Percentiles rank a stretch among this genome's conserved stretches.
Conservation (phyloP, 2,113 vertebrate genomes). For the Delphinapterus leucas region DNA sequence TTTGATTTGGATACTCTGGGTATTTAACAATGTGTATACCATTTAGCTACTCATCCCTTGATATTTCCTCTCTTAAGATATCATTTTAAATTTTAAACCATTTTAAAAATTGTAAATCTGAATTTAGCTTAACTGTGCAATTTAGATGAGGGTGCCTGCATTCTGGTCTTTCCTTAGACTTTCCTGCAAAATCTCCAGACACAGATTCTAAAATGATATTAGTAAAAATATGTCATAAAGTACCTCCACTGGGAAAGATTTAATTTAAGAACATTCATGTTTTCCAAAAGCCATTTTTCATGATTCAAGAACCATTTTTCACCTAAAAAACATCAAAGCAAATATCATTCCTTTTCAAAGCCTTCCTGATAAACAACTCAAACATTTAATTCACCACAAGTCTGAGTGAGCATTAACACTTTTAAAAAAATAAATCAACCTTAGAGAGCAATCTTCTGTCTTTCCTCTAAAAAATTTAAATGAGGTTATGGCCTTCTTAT, state of each 20-base stretch:
- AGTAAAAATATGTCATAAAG: not conserved
- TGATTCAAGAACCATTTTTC: conserved; percentile 31
- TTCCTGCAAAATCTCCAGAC: not conserved
- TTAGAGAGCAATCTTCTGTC: not conserved
- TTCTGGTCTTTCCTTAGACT: not conserved
- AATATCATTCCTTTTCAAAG: conserved; percentile 18
- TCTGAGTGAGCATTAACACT: not conserved
- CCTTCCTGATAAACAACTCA: not conserved
- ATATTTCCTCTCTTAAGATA: not conserved
- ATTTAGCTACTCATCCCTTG: not conserved
- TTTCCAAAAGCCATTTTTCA: not conserved
- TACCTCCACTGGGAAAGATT: not conserved
- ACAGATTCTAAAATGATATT: not conserved
- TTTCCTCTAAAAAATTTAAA: not conserved
- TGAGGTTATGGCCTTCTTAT: not conserved
- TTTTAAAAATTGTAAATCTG: not conserved
- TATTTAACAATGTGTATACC: not conserved
- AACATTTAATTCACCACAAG: not conserved
- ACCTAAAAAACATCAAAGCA: conserved; percentile 23
- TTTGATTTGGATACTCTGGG: not conserved
- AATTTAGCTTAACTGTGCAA: not conserved
- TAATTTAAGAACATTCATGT: not conserved
- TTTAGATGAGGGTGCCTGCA: not conserved
- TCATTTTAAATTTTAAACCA: not conserved
- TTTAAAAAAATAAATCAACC: not conserved